These are phyloP conservation scores for Apeira syringaria DNA, from an alignment of 2,888 invertebrate species.

Conservation along the genomic window DNA sequence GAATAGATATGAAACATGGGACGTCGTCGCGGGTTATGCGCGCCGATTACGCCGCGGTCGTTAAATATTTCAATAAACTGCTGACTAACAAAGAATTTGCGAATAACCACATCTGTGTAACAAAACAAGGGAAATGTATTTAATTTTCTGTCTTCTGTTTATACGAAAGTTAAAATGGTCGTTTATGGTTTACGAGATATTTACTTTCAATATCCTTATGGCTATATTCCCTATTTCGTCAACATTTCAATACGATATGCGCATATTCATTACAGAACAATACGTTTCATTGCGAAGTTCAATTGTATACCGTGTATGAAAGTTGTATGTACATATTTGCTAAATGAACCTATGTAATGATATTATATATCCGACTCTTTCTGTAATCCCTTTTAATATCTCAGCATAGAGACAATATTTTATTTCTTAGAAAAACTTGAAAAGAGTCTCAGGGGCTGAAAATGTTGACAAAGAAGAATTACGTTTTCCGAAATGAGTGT, in stretches of 20 bases:
- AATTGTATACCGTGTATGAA: constrained; percentile 5
- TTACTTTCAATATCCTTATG: constrained; percentile 2
- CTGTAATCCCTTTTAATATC: too few species aligned
- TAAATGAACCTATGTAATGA: neutral
- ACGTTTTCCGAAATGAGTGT: too few species aligned
- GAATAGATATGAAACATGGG: constrained; percentile 12
- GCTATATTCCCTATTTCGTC: constrained; percentile 2
- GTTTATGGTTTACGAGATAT: neutral
- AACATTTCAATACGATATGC: neutral
- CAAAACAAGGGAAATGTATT: constrained; percentile 1
- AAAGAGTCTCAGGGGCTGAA: too few species aligned
- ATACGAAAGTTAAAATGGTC: neutral
- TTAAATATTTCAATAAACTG: constrained; percentile 4
- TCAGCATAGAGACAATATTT: too few species aligned
- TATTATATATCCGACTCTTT: too few species aligned
- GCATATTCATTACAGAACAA: neutral
- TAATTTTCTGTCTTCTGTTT: neutral
- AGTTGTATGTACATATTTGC: constrained; percentile 18
- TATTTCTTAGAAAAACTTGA: too few species aligned
- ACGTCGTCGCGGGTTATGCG: neutral
- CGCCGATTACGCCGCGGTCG: constrained; percentile 5
- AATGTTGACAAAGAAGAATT: too few species aligned
- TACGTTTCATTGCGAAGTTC: neutral
- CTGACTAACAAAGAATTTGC: neutral
- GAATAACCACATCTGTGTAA: neutral